Conservation (phyloP, 2,113 vertebrate genomes). For the Chaenocephalus aceratus region DNA sequence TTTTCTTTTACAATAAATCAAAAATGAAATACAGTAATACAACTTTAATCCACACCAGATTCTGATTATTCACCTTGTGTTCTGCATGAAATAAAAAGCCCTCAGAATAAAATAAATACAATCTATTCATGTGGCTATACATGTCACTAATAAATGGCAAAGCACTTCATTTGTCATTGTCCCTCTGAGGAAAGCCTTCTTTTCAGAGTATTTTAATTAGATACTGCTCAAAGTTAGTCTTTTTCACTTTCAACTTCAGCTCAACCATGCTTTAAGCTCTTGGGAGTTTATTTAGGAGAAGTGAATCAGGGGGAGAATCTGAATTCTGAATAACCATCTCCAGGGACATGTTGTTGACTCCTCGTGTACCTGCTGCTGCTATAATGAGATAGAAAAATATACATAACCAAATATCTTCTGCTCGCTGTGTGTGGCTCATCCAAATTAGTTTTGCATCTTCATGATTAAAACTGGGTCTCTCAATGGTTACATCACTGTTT, state of each 20-base stretch:
- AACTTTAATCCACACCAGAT: neutral
- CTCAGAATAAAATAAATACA: neutral
- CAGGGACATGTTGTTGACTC: constrained; percentile 26
- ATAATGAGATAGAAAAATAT: constrained; percentile 15
- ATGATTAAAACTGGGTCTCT: neutral
- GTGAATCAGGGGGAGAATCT: constrained; percentile 31
- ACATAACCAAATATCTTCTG: neutral
- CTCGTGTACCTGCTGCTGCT: constrained; percentile 26
- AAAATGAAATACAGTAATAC: neutral
- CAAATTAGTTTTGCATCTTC: neutral
- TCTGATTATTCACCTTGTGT: neutral
- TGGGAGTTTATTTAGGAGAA: constrained; percentile 34
- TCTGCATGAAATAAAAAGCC: neutral
- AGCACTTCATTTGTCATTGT: constrained; percentile 64
- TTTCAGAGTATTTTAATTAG: constrained; percentile 41
- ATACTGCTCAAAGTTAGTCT: neutral
- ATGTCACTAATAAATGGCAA: constrained; percentile 41
- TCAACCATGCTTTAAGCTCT: constrained; percentile 21
- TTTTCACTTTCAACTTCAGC: constrained; percentile 26
- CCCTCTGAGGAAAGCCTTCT: constrained; percentile 25
- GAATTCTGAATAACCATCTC: constrained; percentile 36
- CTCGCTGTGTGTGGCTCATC: neutral
- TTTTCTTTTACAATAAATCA: neutral
- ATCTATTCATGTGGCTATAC: neutral
- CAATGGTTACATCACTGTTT: neutral